Evolutionary conservation across 2,113 vertebrate genomes (phyloP).

Genomic region (Athene cunicularia): DNA sequence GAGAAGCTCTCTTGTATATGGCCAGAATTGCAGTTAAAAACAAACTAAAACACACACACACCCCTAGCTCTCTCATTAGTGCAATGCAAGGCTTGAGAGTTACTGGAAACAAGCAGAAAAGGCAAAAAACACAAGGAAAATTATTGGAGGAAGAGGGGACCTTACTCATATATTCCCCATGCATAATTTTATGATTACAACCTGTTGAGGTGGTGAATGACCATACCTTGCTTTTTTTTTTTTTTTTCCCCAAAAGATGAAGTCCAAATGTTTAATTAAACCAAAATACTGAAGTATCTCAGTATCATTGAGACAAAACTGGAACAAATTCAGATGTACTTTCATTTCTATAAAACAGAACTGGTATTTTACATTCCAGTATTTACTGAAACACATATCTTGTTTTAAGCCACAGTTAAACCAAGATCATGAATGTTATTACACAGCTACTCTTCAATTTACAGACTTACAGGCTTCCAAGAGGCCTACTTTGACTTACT

Average conservation of each 20-base stretch:
- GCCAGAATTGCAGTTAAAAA: neutral
- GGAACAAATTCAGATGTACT: neutral
- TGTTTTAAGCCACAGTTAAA: neutral
- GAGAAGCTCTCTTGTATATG: neutral
- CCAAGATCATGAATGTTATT: rapidly evolving
- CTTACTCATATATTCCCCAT: neutral
- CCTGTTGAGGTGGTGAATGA: neutral
- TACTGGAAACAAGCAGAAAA: neutral
- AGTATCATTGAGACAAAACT: neutral
- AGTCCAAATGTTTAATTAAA: neutral
- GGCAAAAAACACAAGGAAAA: neutral
- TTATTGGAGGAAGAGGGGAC: neutral
- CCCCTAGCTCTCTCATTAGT: too few species aligned
- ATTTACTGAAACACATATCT: rapidly evolving
- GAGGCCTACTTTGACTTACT: neutral
- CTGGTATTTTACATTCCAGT: neutral
- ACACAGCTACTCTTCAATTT: neutral
- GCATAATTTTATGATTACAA: neutral
- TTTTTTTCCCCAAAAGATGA: neutral
- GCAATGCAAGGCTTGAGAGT: neutral
- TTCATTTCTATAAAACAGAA: neutral
- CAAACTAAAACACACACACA: neutral
- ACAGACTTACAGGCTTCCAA: neutral
- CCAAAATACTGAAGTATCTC: neutral
- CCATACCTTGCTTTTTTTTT: too few species aligned